phyloP scores from a whole-genome alignment of 2,797 vertebrate species.

The Peromyscus eremicus region DNA sequence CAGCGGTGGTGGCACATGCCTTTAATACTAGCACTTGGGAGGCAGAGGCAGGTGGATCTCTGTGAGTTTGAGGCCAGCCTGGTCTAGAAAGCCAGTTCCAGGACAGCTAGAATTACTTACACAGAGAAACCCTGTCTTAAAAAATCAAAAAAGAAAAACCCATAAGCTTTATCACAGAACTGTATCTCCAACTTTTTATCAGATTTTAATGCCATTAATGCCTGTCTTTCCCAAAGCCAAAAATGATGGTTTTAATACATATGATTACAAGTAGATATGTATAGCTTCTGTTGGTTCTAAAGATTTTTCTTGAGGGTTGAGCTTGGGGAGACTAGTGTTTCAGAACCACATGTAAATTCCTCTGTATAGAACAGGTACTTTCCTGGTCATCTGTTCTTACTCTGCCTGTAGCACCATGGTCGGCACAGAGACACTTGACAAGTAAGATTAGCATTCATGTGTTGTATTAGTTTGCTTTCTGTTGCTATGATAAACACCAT shows the following conservation, averaged over 20 bases:
- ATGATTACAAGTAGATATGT: not conserved
- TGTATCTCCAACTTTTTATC: not conserved
- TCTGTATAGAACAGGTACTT: not conserved
- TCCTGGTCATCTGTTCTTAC: not conserved
- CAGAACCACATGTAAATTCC: not conserved
- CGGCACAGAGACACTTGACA: not conserved
- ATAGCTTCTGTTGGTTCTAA: not conserved
- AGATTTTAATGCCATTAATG: not conserved
- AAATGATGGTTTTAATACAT: not conserved
- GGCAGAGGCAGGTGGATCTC: too few species aligned
- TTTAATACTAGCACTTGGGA: too few species aligned
- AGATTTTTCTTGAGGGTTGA: not conserved
- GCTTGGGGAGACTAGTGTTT: not conserved
- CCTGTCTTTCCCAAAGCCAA: constrained; percentile 25
- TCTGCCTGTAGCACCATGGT: not conserved
- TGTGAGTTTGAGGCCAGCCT: too few species aligned
- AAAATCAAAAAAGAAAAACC: too few species aligned
- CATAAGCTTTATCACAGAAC: not conserved
- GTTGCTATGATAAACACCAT: not conserved
- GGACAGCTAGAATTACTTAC: too few species aligned
- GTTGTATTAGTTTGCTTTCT: not conserved
- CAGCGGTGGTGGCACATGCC: too few species aligned
- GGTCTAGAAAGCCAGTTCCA: too few species aligned
- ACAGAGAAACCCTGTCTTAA: too few species aligned
- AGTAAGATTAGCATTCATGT: not conserved